Percentiles rank a stretch among this genome's conserved stretches.
phyloP scores from a whole-genome alignment of 1,140 invertebrate genomes.

The Orius laevigatus region DNA sequence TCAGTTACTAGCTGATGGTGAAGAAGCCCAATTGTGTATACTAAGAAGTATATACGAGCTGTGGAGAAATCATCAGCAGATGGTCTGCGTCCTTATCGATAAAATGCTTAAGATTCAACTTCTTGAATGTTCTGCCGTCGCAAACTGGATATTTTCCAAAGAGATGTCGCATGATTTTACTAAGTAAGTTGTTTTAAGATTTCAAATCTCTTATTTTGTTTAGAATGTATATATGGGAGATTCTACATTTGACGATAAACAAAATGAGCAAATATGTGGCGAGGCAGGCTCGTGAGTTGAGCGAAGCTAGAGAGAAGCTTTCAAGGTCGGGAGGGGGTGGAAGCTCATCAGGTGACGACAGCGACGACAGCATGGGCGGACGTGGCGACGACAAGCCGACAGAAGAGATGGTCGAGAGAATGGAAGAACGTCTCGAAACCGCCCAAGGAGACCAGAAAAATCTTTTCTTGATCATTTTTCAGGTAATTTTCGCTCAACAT shows the following conservation, averaged over 20 bases:
- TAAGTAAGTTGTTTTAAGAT: conserved; percentile 38
- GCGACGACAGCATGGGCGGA: conserved; percentile 26
- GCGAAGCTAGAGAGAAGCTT: conserved; percentile 70
- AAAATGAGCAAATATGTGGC: conserved; percentile 93
- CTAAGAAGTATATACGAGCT: conserved; percentile 84
- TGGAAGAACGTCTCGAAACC: conserved; percentile 88
- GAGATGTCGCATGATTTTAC: conserved; percentile 90
- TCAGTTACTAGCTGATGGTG: conserved; percentile 70
- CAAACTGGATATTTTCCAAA: conserved; percentile 97
- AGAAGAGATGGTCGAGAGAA: conserved; percentile 78
- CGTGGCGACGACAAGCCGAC: conserved; percentile 55
- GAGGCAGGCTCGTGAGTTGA: conserved; percentile 67
- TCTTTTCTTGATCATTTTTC: conserved; percentile 92
- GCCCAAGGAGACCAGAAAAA: conserved; percentile 94
- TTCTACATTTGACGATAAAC: conserved; percentile 85
- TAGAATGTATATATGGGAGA: conserved; percentile 90
- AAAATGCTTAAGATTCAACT: conserved; percentile 96
- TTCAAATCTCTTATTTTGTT: conserved; percentile 15
- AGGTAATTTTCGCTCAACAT: conserved; percentile 40
- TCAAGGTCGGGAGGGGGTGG: conserved; percentile 63
- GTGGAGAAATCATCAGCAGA: conserved; percentile 90
- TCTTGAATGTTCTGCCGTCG: conserved; percentile 89
- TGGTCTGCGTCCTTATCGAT: conserved; percentile 90
- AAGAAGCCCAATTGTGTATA: conserved; percentile 91
- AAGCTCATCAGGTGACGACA: conserved; percentile 56